Evolutionary conservation across 30 jellyfish, hydroid and myxozoan genomes (phyloP), one percentile per base, ranked within the genome.

Genomic region (Phacellophora camtschatica): DNA sequence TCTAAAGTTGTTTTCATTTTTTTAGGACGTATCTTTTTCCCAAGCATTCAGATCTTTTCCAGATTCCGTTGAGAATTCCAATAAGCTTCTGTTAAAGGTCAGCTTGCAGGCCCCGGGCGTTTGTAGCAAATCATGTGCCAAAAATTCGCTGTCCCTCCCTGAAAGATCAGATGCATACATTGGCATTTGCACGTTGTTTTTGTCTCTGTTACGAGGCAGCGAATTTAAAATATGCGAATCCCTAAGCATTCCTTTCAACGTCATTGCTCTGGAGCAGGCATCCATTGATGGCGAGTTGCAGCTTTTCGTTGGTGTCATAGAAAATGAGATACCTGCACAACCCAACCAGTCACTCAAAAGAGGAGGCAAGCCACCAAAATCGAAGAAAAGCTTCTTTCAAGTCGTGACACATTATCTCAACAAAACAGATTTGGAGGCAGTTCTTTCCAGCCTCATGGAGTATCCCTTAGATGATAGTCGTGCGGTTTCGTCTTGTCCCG

Each of bases 101-200:
- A 53, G 36, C 27, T 48, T 83, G 13, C 83, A 83, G 48, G 22
- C 86, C n/a, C 95, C 95, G 0, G 87, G 95, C 16, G 51, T 83
- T 2, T 83, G 95, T 43, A 57, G 77, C 53, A 83, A 59, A 70
- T 48, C 83, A 15, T 66, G 86, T 22, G 84, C 75, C 3, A 83
- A 83, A 62, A 61, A 71, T 74, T 22, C 87, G 34, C 61, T 83
- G 35, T 19, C 95, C 31, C 35, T 83, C 55, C 34, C 46, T 15
- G 95, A 83, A 83, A 65, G 95, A 30, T 66, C 85, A 12, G 85
- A 83, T 69, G 95, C 95, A 10, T 83, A 53, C 66, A 71, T 83
- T 42, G 95, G 95, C 27, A 66, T 83, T 1, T 83, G 86, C 24
- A 83, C 95, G 5, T 59, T 83, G 19, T 83, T 83, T 23, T 37